Base-by-base conservation (phyloP, 2,888 invertebrate genomes). In the Melinopterus prodromus region DNA sequence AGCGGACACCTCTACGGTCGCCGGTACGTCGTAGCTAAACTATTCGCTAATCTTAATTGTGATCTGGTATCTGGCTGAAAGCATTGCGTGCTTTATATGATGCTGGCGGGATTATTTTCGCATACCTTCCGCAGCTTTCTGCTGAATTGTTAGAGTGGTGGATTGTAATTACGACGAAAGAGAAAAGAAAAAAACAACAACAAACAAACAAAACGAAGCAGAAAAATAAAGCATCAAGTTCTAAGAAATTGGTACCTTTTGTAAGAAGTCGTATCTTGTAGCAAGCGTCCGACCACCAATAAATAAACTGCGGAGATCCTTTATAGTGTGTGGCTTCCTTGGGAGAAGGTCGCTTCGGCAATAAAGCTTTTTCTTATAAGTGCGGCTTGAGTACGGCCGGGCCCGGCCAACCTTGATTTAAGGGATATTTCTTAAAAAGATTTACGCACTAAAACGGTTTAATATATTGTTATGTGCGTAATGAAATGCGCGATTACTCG, bases 381-480 rank as follows among this genome's bases (percentile, higher is more conserved):
- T 74, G 37, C 74, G 74, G 36, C 71, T 71, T 71, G 71, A 71
- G 71, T 15, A 26, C 15, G 7, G 7, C 71, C 12, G 26, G 14
- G 12, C 71, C 26, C 74, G 74, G 35, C 74, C 74, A 74, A 74
- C 74, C 74, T 74, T 74, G 35, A 74, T 74, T 74, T 74, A 74
- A 74, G 74, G 74, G 74, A 74, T 74, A 74, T 74, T 74, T 74
- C 74, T 74, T 35, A 74, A 74, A 71, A 74, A 74, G 74, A 74
- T 74, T 74, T 74, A 74, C 74, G 74, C 74, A 74, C 74, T 74
- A 74, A 74, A 74, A 74, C 36, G 36, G 36, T 37, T 37, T 74
- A 74, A 74, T 74, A 74, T 74, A 74, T 74, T 74, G 74, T 74
- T 74, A 74, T 74, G 74, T 74, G 74, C 74, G 74, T 74, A 74